Evolutionary conservation across 2,888 invertebrate species (phyloP).

Genomic region (Exocentrus adspersus): DNA sequence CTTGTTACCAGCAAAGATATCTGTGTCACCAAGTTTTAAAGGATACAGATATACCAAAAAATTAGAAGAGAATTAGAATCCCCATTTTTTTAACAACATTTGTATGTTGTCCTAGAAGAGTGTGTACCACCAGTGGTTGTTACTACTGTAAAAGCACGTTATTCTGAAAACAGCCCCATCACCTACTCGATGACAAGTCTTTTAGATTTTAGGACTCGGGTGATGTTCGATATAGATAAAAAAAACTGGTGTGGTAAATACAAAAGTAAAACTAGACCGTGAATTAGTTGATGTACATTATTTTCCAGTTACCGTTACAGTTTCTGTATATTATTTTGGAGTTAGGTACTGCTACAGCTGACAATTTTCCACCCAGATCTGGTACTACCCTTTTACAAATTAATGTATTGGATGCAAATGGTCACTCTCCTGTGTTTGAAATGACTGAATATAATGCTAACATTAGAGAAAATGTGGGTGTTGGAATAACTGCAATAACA

Average conservation of each 20-base stretch:
- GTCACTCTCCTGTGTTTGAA: conserved; percentile 94
- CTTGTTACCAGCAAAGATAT: conserved; percentile 82
- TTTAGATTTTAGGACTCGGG: conserved; percentile 88
- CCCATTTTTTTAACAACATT: conserved; percentile 87
- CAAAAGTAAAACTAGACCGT: conserved; percentile 84
- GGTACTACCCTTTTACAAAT: conserved; percentile 92
- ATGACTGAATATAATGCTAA: conserved; percentile 89
- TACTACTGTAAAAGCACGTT: conserved; percentile 86
- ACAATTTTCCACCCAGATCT: conserved; percentile 85
- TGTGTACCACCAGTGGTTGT: conserved; percentile 87
- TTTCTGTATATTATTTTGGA: no score
- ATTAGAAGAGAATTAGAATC: conserved; percentile 83
- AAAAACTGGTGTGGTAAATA: conserved; percentile 86
- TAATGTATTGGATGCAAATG: conserved; percentile 94
- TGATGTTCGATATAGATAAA: conserved; percentile 87
- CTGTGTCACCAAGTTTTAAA: conserved; percentile 83
- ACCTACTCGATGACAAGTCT: conserved; percentile 86
- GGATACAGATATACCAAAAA: conserved; percentile 79
- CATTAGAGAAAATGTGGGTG: conserved; percentile 87
- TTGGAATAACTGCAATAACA: conserved; percentile 88
- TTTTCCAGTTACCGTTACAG: conserved; percentile 88
- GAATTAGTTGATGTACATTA: conserved; percentile 93
- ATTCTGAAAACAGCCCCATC: conserved; percentile 87
- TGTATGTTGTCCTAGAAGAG: conserved; percentile 93
- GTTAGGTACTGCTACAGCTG: conserved; percentile 91